Evolutionary conservation across 2,113 vertebrate species (phyloP), one percentile per base, ranked within the genome.

Genomic region (Talpa occidentalis): DNA sequence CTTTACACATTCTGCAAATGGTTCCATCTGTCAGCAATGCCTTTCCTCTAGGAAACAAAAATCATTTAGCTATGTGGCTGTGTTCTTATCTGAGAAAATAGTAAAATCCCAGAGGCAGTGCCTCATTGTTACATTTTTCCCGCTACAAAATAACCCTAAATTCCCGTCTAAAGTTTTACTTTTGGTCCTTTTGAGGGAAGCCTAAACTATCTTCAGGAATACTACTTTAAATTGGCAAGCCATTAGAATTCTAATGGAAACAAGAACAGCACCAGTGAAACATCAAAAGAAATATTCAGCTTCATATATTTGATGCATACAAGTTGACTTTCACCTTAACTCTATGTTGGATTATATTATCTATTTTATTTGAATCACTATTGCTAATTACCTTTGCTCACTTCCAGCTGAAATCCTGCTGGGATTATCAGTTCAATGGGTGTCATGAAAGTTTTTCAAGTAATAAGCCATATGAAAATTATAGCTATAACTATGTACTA

Each of bases 31-130:
- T 49, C 76, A 79, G 44, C 5, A 47, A 28, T 67, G 76, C 6
- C 16, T 69, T 93, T 91, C 73, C n/a, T 88, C 35, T 37, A 60
- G 67, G 66, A 95, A 90, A 76, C 11, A 17, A 26, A 74, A 70
- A 47, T 85, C 0, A 10, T 40, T 73, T 44, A 1, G 15, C 66
- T 83, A 40, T 32, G n/a, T 54, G 70, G 37, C 76, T 64, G n/a
- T 60, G 26, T 76, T 26, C n/a, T 66, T 70, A 74, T 40, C 60
- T 56, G 64, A 67, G 44, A 92, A 84, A 83, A 76, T 3, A 49
- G 85, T 90, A 92, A 87, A 82, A 86, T 70, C 72, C 3, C 44
- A 79, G 73, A 88, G 6, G 30, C 49, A 67, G 6, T 80, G 5
- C 10, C 10, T 81, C 52, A 77, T 7, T 30, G 16, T 5, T 73